phyloP scores from a whole-genome alignment of 2,888 invertebrate genomes.

The Criorhina ranunculi region DNA sequence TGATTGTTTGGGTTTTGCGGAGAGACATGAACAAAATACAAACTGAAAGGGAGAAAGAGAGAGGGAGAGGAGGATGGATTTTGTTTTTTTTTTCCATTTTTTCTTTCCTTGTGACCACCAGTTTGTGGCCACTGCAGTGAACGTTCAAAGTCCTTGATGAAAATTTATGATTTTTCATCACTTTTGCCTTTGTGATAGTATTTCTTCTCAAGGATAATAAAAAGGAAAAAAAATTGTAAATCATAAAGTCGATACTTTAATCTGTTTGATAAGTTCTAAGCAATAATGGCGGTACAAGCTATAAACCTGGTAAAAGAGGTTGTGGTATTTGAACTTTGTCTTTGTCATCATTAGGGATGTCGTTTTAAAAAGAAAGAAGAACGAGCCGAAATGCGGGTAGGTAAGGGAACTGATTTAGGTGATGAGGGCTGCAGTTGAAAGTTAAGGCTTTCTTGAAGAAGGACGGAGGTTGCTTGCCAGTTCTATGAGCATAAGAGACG shows the following conservation, averaged over 20 bases:
- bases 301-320: slow-evolving; percentile 11
- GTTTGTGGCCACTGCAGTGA: slow-evolving; percentile 61
- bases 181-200: slow-evolving; percentile 36
- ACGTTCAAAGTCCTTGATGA: slow-evolving; percentile 62
- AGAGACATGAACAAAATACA: slow-evolving; percentile 15
- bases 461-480: no score
- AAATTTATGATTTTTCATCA: slow-evolving; percentile 74
- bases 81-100: slow-evolving; percentile 15
- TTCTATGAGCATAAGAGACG: no score
- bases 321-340: neutral
- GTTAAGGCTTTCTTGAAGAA: no score
- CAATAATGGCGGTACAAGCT: slow-evolving; percentile 39
- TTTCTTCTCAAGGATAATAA: neutral
- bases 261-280: slow-evolving; percentile 17
- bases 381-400: no score
- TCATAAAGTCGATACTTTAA: slow-evolving; percentile 47
- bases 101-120: slow-evolving; percentile 50
- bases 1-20: slow-evolving; percentile 68
- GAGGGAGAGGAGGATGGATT: slow-evolving; percentile 3
- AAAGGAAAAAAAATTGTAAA: neutral
- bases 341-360: no score
- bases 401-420: no score
- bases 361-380: no score
- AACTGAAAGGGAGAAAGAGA: neutral
- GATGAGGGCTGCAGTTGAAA: no score